Percentiles rank a stretch among this genome's conserved stretches.
These are phyloP conservation scores for Andrena hattorfiana DNA, from an alignment of 2,888 invertebrate genomes.

Conservation along the genomic window DNA sequence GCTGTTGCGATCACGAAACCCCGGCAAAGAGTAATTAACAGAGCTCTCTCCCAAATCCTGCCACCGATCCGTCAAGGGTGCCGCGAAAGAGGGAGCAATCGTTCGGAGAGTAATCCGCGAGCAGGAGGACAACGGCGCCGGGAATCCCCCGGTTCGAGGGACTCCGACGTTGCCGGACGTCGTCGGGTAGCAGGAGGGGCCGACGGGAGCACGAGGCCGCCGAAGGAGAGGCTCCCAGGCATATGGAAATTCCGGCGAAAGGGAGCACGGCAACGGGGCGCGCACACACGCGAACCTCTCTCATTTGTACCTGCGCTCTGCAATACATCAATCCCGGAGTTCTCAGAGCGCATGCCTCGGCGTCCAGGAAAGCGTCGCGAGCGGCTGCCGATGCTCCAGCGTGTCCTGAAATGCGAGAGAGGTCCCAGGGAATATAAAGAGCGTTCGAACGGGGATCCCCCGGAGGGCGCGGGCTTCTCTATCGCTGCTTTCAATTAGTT, in stretches of 20 bases:
- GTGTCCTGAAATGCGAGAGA: conserved; percentile 40
- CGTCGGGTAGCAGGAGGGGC: neutral
- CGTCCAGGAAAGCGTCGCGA: conserved; percentile 79
- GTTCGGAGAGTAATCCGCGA: no score
- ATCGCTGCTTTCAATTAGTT: neutral
- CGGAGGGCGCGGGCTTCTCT: neutral
- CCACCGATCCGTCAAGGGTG: no score
- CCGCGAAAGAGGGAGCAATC: no score
- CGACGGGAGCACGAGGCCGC: neutral
- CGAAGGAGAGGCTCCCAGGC: neutral
- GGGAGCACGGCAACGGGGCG: conserved; percentile 26
- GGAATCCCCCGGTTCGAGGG: no score
- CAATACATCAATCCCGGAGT: conserved; percentile 83
- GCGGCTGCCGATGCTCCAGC: conserved; percentile 59
- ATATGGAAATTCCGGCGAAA: conserved; percentile 21
- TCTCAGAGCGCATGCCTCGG: conserved; percentile 84
- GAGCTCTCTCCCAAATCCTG: no score
- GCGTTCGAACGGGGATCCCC: neutral
- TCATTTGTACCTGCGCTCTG: conserved; percentile 82
- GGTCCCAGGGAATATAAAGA: neutral
- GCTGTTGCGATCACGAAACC: no score
- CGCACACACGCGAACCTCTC: conserved; percentile 56
- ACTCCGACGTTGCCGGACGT: neutral
- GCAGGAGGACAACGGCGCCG: no score
- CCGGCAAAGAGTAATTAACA: no score